These are phyloP conservation scores for Microctonus aethiopoides DNA, from an alignment of 2,888 invertebrate species.

Conservation along the genomic window DNA sequence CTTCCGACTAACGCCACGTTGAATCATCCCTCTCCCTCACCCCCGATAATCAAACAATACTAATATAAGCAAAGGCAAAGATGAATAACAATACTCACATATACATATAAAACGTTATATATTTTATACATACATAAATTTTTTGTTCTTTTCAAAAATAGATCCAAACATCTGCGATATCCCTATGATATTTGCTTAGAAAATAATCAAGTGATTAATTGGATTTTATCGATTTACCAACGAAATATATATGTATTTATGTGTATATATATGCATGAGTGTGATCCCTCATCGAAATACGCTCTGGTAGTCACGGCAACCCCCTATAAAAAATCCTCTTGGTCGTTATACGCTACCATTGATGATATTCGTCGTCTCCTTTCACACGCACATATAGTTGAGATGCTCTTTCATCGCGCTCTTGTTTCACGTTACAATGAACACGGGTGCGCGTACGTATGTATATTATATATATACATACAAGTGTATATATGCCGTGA, in stretches of 20 bases:
- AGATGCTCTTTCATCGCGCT: neutral
- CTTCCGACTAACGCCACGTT: constrained; percentile 23
- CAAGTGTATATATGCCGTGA: neutral
- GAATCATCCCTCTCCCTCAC: neutral
- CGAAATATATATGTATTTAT: neutral
- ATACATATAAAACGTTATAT: neutral
- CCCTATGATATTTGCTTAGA: neutral
- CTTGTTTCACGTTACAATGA: constrained; percentile 10
- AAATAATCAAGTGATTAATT: constrained; percentile 54
- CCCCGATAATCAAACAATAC: neutral
- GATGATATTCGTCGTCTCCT: constrained; percentile 14
- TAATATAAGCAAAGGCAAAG: neutral
- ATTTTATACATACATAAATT: too few relatives aligned
- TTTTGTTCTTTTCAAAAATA: neutral
- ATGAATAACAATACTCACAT: neutral
- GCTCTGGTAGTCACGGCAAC: constrained; percentile 59
- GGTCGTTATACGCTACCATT: constrained; percentile 5
- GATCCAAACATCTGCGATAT: constrained; percentile 17
- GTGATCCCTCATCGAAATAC: constrained; percentile 14
- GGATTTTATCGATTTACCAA: constrained; percentile 54
- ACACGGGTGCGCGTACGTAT: neutral
- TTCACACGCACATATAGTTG: neutral
- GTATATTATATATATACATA: neutral
- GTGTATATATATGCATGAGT: neutral
- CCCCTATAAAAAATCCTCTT: constrained; percentile 45